Evolutionary conservation across 2,888 invertebrate species (phyloP), one percentile per base, ranked within the genome.

Genomic region (Eretmocerus hayati): DNA sequence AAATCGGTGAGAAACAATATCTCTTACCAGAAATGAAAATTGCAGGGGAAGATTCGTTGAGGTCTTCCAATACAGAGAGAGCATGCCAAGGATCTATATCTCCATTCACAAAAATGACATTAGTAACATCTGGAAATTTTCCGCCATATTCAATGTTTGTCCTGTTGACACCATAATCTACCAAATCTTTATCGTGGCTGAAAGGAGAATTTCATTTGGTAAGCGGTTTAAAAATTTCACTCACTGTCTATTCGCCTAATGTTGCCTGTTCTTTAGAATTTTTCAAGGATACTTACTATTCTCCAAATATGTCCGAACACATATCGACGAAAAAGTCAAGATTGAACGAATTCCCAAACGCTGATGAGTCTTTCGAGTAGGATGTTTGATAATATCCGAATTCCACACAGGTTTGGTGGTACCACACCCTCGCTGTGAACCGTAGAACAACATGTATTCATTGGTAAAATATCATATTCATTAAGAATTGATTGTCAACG

Each of bases 301-400:
- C 43, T 4, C 77, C 78, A 56, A 72, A 79, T 8, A 73, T 41
- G 53, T 67, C 72, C 6, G 54, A 55, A 57, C 79, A 79, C 32
- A 74, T 55, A 18, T 67, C 67, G 5, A 69, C 66, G 56, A 72
- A 79, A 63, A 74, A 79, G 38, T 73, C 71, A 15, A 80, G 44
- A 0, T 77, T 74, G 11, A 78, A 68, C 1, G 69, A 63, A 39
- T 65, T 69, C 13, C 80, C 80, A 73, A 85, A 86, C 0, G 85
- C 83, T 52, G 83, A 81, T 0, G n/a, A n/a, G n/a, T 72, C 63
- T 1, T 59, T 41, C 11, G 81, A 78, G 52, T 74, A 77, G 0
- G 88, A 83, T 3, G 85, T 82, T 73, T 89, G 89, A 71, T 80
- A 90, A 77, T 83, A 90, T 45, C 90, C 91, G 67, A 81, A 90